Evolutionary conservation across 1,140 invertebrate species (phyloP).

Genomic region (Lordiphosa stackelbergi): DNA sequence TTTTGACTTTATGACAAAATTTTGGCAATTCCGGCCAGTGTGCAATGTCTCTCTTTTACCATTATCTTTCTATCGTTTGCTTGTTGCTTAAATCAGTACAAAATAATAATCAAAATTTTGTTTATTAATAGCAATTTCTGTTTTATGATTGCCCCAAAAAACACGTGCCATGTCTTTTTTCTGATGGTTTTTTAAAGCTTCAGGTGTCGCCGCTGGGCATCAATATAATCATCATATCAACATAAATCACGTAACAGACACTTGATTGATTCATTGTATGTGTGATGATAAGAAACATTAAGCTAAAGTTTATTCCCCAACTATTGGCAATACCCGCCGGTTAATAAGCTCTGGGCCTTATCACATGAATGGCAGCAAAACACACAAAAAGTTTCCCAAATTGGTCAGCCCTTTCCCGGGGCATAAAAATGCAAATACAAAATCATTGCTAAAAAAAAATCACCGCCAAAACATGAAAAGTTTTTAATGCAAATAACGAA

Average conservation of each 20-base stretch:
- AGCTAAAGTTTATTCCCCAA: not conserved
- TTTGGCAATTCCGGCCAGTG: too few species aligned
- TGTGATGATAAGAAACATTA: not conserved
- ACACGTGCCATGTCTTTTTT: not conserved
- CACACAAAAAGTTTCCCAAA: constrained; percentile 2
- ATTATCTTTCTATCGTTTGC: too few species aligned
- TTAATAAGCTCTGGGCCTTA: constrained; percentile 6
- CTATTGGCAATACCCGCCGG: not conserved
- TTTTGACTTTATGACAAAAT: too few species aligned
- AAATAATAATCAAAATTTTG: too few species aligned
- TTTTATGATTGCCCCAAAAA: not conserved
- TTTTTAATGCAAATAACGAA: constrained; percentile 70
- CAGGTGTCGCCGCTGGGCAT: constrained; percentile 6
- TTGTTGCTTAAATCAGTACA: too few species aligned
- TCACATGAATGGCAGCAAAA: constrained; percentile 2
- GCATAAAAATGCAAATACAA: constrained; percentile 63
- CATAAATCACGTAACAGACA: constrained; percentile 24
- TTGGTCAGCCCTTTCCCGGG: constrained; percentile 6
- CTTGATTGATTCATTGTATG: constrained; percentile 29
- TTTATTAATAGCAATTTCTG: not conserved
- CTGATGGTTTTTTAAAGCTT: too few species aligned
- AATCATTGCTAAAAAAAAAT: constrained; percentile 47
- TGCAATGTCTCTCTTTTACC: too few species aligned
- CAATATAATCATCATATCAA: constrained; percentile 1
- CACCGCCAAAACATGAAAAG: constrained; percentile 53